Base-by-base conservation (phyloP, 2,113 vertebrate genomes). In the Dasypus novemcinctus region DNA sequence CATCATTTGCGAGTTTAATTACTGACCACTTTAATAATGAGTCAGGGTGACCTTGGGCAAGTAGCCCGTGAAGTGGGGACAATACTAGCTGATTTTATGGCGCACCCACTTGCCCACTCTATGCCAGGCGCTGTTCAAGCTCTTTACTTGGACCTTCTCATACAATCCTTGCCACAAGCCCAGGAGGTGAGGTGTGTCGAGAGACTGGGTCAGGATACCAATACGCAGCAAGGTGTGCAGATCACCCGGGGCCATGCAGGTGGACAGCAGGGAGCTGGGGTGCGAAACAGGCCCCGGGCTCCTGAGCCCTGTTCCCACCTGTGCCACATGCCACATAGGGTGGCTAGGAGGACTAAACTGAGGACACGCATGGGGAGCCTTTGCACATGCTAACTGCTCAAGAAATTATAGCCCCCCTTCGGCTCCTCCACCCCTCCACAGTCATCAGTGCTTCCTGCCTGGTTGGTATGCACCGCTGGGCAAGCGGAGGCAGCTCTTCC, bases 361-460 rank as follows among this genome's bases (percentile, higher is more conserved):
- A 72, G 21, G 74, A 74, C 7, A 20, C 9, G 43, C 1, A 6
- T 3, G 0, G 27, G n/a, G 0, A 4, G 25, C 9, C 38, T 81
- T 7, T 6, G 41, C 2, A 21, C 1, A 0, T 5, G n/a, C 25
- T 72, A 5, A 2, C 57, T 7, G n/a, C 46, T n/a, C 33, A 7
- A 0, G 4, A 9, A 29, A 9, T 4, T 36, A 1, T 7, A 0
- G 27, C 64, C 38, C 18, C 14, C 6, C 21, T 43, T 36, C 2
- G 4, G 57, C 71, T 52, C 49, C 41, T 59, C 18, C 23, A 0
- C 2, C 23, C 49, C 20, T 1, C 12, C 52, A 3, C 33, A 0
- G 3, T 3, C 25, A 0, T 49, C 7, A 31, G 46, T 10, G 29
- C 4, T 4, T 6, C 38, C 7, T 2, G 0, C 3, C 15, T 57